Evolutionary conservation across 2,113 vertebrate genomes (phyloP).

Genomic region (Cryptomyrus ogoouensis): DNA sequence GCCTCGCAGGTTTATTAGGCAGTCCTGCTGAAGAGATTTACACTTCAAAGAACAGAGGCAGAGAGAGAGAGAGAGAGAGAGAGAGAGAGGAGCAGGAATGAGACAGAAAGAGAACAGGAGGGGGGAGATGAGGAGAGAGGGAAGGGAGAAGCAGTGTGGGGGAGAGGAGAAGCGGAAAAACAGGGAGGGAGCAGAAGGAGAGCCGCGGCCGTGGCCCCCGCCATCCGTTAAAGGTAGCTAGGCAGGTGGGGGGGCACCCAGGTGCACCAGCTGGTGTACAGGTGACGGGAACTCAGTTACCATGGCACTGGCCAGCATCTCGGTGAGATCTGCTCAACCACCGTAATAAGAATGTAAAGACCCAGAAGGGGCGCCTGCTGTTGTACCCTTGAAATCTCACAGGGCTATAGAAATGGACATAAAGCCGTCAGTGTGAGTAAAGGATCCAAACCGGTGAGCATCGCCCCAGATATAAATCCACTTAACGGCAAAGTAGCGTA

Average conservation of each 20-base stretch:
- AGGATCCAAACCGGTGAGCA: background rate
- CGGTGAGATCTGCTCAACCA: background rate
- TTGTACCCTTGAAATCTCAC: background rate
- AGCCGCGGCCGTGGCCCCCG: background rate
- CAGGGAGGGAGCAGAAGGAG: background rate
- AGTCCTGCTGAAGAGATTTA: slow-evolving; percentile 41
- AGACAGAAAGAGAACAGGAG: background rate
- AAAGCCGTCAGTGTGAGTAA: background rate
- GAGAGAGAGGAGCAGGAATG: background rate
- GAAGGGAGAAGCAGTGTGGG: background rate
- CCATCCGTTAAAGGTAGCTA: background rate
- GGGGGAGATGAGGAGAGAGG: background rate
- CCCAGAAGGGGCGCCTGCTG: background rate
- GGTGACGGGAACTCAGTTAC: background rate
- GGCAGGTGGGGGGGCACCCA: background rate
- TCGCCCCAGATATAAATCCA: background rate
- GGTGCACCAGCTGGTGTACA: background rate
- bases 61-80: background rate
- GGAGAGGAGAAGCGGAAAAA: background rate
- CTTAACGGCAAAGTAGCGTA: background rate
- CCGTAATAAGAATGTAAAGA: background rate
- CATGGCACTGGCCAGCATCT: background rate
- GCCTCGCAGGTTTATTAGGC: slow-evolving; percentile 39
- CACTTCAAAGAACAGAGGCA: slow-evolving; percentile 41
- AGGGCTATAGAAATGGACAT: background rate